These are phyloP conservation scores for Verasper variegatus DNA, from an alignment of 2,113 vertebrate species.

Conservation along the genomic window DNA sequence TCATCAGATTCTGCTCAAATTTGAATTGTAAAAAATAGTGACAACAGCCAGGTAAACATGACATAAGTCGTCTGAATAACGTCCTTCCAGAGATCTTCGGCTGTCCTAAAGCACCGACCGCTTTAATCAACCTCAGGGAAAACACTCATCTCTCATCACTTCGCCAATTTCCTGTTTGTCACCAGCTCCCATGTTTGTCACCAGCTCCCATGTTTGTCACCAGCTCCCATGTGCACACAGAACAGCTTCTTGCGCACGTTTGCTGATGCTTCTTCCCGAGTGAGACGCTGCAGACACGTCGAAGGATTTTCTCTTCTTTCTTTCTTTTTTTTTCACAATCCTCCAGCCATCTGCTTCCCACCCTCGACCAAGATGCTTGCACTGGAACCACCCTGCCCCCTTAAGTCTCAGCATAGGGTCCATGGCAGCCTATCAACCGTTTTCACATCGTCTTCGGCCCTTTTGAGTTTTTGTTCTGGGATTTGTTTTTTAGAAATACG, in stretches of 20 bases:
- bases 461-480: conserved; percentile 14
- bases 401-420: conserved; percentile 14
- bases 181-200: conserved; percentile 39
- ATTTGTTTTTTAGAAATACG: not conserved
- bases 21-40: not conserved
- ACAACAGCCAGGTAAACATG: not conserved
- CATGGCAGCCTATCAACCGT: conserved; percentile 17
- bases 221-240: conserved; percentile 32
- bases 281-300: conserved; percentile 52
- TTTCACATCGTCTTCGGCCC: not conserved
- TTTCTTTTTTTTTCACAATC: conserved; percentile 38
- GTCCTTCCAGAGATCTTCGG: not conserved
- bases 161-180: conserved; percentile 57
- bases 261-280: conserved; percentile 54
- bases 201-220: conserved; percentile 39
- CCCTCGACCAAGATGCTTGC: conserved; percentile 50
- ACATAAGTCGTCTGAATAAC: not conserved
- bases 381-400: conserved; percentile 40
- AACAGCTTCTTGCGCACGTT: conserved; percentile 61
- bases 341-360: conserved; percentile 64
- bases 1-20: not conserved
- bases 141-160: conserved; percentile 21
- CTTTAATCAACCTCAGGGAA: conserved; percentile 7
- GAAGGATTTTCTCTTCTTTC: too few species aligned
- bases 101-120: not conserved